Evolutionary conservation across 1,140 invertebrate species (phyloP).

Genomic region (Stegodyphus dumicola): DNA sequence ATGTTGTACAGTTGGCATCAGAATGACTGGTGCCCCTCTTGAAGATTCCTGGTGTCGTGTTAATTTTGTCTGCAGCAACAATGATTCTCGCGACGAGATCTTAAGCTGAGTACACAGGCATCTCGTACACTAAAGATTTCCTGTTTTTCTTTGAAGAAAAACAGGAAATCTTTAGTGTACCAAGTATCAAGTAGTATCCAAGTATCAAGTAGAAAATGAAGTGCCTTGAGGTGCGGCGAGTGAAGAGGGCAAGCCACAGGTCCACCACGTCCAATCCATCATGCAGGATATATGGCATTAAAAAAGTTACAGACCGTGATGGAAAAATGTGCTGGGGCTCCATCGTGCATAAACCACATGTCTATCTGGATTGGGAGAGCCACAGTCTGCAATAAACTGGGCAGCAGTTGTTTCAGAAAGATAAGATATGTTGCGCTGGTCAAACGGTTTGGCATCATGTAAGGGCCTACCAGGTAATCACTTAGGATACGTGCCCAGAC

Average conservation of each 20-base stretch:
- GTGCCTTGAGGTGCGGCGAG: conserved; percentile 63
- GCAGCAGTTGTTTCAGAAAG: background rate
- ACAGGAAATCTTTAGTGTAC: conserved; percentile 63
- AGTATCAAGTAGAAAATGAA: conserved; percentile 64
- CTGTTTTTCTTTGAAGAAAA: conserved; percentile 64
- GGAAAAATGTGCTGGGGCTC: conserved; percentile 2
- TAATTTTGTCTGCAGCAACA: conserved; percentile 9
- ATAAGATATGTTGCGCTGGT: background rate
- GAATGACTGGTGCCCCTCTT: conserved; percentile 1
- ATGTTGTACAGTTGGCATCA: background rate
- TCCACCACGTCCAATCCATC: conserved; percentile 7
- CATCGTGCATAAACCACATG: background rate
- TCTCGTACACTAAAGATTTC: conserved; percentile 61
- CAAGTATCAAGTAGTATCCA: too few species aligned
- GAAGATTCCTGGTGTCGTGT: background rate
- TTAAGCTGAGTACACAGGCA: background rate
- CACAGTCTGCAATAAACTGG: background rate
- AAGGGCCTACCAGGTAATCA: background rate
- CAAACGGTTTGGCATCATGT: background rate
- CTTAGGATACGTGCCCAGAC: background rate
- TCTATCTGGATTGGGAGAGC: background rate
- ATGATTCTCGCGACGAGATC: conserved; percentile 1
- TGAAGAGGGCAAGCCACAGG: conserved; percentile 61
- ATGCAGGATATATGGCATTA: background rate
- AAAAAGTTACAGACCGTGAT: background rate